phyloP scores from a whole-genome alignment of 2,888 invertebrate species.

The Ommatoiulus sabulosus region DNA sequence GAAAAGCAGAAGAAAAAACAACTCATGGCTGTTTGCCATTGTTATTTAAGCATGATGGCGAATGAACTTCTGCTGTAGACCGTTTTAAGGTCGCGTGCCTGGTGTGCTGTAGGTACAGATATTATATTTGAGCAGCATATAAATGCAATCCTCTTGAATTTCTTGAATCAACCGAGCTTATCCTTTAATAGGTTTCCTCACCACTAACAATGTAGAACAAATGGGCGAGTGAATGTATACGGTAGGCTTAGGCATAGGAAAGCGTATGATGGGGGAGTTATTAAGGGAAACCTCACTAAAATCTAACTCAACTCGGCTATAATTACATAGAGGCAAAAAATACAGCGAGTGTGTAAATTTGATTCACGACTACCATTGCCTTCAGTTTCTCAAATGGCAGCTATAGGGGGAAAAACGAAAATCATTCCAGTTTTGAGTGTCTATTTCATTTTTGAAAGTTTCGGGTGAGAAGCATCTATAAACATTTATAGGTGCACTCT shows the following conservation, averaged over 20 bases:
- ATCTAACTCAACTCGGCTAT: not conserved
- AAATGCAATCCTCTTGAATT: conserved; percentile 41
- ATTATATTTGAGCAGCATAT: conserved; percentile 41
- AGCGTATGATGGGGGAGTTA: conserved; percentile 4
- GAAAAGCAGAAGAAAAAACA: not conserved
- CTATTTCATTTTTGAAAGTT: not conserved
- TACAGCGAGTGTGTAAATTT: conserved; percentile 12
- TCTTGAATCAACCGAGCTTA: conserved; percentile 44
- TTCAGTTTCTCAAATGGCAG: conserved; percentile 10
- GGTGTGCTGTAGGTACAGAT: conserved; percentile 1
- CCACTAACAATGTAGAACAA: conserved; percentile 48
- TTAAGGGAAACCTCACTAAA: conserved; percentile 30
- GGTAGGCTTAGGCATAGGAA: not conserved
- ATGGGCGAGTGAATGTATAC: conserved; percentile 1
- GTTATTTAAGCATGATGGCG: conserved; percentile 30
- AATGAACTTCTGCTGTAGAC: conserved; percentile 35
- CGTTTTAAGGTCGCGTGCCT: conserved; percentile 34
- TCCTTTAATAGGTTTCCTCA: conserved; percentile 46
- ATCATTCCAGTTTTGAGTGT: not conserved
- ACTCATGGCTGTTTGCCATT: not conserved
- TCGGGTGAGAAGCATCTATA: conserved; percentile 10
- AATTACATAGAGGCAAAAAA: not conserved
- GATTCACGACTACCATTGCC: not conserved
- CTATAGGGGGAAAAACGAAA: not conserved
- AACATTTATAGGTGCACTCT: not conserved